phyloP scores from a whole-genome alignment of 2,113 vertebrate genomes.

The Regulus satrapa region DNA sequence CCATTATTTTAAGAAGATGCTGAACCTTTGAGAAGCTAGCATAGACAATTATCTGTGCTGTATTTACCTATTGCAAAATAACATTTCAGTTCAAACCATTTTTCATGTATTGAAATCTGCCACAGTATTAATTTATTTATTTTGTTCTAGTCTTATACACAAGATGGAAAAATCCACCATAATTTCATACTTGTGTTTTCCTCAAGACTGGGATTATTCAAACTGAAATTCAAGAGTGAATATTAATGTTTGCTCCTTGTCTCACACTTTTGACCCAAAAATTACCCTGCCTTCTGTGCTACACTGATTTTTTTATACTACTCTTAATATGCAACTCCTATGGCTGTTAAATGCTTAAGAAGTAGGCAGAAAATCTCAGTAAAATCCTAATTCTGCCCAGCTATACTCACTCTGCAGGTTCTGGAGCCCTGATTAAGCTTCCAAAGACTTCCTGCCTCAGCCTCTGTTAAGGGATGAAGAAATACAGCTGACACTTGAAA shows the following conservation, averaged over 20 bases:
- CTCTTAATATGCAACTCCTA: not conserved
- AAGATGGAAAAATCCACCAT: not conserved
- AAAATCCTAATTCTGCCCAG: not conserved
- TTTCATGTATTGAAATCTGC: not conserved
- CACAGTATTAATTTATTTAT: not conserved
- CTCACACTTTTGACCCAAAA: not conserved
- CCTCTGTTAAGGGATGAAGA: not conserved
- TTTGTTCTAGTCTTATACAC: not conserved
- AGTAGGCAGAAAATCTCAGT: not conserved
- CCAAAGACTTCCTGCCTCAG: not conserved
- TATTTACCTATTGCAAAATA: not conserved
- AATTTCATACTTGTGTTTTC: not conserved
- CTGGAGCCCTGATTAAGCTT: not conserved
- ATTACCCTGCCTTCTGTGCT: not conserved
- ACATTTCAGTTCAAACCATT: not conserved
- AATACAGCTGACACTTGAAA: not conserved
- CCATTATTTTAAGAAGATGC: not conserved
- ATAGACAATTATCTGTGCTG: not conserved
- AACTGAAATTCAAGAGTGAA: not conserved
- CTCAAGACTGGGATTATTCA: not conserved
- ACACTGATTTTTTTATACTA: not conserved
- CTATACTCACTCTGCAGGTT: not conserved
- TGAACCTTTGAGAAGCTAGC: not conserved
- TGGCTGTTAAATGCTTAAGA: not conserved
- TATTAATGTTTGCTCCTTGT: not conserved